Evolutionary conservation across 2,797 vertebrate species (phyloP).

Genomic region (Trichosurus vulpecula): DNA sequence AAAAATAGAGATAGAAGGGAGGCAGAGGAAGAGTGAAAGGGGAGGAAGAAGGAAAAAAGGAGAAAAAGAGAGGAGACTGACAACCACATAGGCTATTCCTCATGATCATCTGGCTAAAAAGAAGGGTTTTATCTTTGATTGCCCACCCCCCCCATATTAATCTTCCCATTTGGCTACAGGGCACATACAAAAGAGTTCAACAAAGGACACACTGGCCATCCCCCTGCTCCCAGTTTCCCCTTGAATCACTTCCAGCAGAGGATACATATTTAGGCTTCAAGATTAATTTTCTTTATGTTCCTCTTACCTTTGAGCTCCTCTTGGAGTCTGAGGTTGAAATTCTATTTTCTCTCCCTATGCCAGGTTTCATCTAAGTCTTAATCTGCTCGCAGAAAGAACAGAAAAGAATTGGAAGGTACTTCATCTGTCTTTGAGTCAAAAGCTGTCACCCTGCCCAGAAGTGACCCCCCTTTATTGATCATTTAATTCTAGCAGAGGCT

Average conservation of each 20-base stretch:
- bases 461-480: background rate
- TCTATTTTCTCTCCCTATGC: background rate
- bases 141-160: background rate
- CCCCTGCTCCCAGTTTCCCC: background rate
- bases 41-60: no score
- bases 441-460: background rate
- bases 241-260: background rate
- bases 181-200: background rate
- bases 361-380: background rate
- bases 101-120: background rate
- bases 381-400: background rate
- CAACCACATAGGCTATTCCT: background rate
- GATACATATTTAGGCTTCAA: background rate
- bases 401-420: background rate
- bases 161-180: background rate
- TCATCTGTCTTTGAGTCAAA: background rate
- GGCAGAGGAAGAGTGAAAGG: background rate
- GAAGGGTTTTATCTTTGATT: background rate
- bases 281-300: background rate
- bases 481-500: background rate
- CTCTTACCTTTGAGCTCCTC: background rate
- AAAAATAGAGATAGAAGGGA: background rate
- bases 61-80: background rate
- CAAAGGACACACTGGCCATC: background rate
- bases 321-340: background rate